A percentile compares a stretch with the other conserved stretches of the same genome.
Evolutionary conservation across 2,113 vertebrate species (phyloP).

Genomic region (Cheilinus undulatus): DNA sequence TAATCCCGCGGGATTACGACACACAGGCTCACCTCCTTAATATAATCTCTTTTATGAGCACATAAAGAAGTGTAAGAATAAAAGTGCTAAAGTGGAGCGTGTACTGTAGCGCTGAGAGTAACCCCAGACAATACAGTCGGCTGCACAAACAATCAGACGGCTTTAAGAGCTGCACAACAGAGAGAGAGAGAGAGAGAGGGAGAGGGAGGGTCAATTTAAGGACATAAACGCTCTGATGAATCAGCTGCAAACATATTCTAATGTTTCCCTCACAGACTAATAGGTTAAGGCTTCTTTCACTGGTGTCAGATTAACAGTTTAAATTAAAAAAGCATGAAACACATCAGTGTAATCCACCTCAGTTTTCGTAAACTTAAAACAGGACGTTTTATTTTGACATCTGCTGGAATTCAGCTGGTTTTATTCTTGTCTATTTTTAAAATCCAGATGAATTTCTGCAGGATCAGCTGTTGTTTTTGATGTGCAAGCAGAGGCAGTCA

Average conservation of each 20-base stretch:
- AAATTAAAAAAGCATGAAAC: too few species aligned
- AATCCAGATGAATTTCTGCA: not conserved
- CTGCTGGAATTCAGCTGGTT: too few species aligned
- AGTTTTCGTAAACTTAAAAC: too few species aligned
- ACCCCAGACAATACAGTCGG: not conserved
- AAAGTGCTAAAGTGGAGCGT: not conserved
- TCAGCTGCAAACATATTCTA: too few species aligned
- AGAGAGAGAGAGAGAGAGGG: not conserved
- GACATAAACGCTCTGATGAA: not conserved
- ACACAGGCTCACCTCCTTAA: conserved; percentile 39
- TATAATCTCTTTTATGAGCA: conserved; percentile 31
- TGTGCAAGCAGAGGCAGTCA: not conserved
- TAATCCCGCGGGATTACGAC: conserved; percentile 71
- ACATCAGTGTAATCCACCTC: too few species aligned
- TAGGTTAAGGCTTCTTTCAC: not conserved
- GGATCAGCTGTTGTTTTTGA: not conserved
- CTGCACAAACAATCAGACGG: conserved; percentile 1
- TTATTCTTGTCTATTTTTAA: not conserved
- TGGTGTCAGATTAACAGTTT: not conserved
- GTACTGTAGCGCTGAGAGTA: not conserved
- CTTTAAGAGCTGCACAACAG: not conserved
- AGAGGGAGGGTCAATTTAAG: conserved; percentile 18
- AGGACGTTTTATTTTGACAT: too few species aligned
- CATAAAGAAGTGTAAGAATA: conserved; percentile 12
- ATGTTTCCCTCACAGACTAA: not conserved